These are phyloP conservation scores for Stenchaetothrips biformis DNA, from an alignment of 2,888 invertebrate species.

Conservation along the genomic window DNA sequence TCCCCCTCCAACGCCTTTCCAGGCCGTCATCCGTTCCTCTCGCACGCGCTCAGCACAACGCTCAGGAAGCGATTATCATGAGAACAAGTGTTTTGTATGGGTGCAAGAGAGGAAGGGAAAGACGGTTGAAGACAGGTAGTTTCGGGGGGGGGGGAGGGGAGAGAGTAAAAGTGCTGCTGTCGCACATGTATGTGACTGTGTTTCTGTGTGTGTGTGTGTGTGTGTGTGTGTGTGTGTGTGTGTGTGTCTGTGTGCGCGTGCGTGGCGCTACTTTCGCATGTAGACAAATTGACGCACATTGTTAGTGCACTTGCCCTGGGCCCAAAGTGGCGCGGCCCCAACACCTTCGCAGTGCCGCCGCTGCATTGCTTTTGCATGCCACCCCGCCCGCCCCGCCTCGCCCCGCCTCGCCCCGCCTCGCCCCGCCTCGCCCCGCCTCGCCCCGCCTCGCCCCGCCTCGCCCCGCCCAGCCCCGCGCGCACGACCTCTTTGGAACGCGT, in stretches of 20 bases:
- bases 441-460: neutral
- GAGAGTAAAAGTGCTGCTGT: neutral
- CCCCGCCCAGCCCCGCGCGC: neutral
- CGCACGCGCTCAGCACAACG: neutral
- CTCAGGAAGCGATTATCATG: slow-evolving; percentile 24
- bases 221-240: too few species aligned
- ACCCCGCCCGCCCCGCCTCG: too few species aligned
- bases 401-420: too few species aligned
- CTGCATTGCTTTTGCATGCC: too few species aligned
- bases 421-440: too few species aligned
- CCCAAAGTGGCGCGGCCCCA: neutral
- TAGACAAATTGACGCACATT: slow-evolving; percentile 7
- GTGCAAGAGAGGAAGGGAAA: slow-evolving; percentile 15
- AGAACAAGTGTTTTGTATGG: slow-evolving; percentile 25
- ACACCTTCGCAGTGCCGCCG: too few species aligned
- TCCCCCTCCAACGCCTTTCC: neutral
- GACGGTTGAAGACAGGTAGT: slow-evolving; percentile 22
- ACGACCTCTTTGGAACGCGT: too few species aligned
- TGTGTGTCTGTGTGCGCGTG: neutral
- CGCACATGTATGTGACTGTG: too few species aligned
- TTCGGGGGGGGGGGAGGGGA: neutral
- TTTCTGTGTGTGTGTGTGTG: too few species aligned
- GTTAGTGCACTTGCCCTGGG: neutral
- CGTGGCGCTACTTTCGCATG: slow-evolving; percentile 11
- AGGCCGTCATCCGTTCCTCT: neutral